A percentile compares a stretch with the other conserved stretches of the same genome.
phyloP scores from a whole-genome alignment of 1,140 invertebrate species.

The Callitettix versicolor region DNA sequence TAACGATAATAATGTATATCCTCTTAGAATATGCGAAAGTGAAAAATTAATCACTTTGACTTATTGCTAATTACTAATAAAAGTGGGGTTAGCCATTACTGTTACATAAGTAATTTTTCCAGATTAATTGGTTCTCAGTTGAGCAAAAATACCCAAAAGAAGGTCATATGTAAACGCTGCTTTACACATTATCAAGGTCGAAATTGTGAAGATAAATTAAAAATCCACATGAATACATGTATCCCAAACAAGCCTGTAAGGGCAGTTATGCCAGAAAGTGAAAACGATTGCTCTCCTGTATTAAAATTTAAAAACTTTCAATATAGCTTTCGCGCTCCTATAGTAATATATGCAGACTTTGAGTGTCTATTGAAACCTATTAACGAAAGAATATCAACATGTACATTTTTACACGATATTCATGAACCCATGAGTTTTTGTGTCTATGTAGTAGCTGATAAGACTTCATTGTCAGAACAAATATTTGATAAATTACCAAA shows the following conservation, averaged over 20 bases:
- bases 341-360: slow-evolving; percentile 11
- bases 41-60: slow-evolving; percentile 6
- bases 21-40: not conserved
- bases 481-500: slow-evolving; percentile 1
- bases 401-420: not conserved
- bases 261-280: not conserved
- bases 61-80: not conserved
- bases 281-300: not conserved
- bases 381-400: not conserved
- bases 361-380: slow-evolving; percentile 8
- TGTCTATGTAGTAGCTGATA: slow-evolving; percentile 2
- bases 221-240: slow-evolving; percentile 5
- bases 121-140: not conserved
- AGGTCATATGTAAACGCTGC: slow-evolving; percentile 9
- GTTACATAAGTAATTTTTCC: slow-evolving; percentile 6
- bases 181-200: slow-evolving; percentile 7
- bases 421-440: slow-evolving; percentile 12
- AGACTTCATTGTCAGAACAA: not conserved
- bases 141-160: not conserved
- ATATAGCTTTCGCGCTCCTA: not conserved
- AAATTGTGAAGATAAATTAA: not conserved
- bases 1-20: slow-evolving; percentile 2
- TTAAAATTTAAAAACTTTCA: slow-evolving; percentile 12
- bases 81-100: slow-evolving; percentile 1
- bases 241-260: not conserved